Base-by-base conservation (phyloP, 2,797 vertebrate genomes). In the Sebastes matsubarae region DNA sequence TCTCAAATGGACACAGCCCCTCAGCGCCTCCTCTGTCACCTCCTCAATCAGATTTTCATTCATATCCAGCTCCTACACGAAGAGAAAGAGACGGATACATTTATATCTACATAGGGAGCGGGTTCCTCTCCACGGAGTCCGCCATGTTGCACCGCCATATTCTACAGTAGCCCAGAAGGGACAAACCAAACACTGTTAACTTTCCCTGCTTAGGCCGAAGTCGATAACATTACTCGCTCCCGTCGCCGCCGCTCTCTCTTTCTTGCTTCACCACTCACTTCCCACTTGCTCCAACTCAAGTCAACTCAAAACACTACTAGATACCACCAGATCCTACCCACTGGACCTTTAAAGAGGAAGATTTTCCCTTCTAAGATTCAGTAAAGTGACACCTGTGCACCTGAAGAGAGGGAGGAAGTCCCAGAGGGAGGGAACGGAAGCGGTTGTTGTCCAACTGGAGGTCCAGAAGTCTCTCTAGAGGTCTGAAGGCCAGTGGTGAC, bases 341-440 rank as follows among this genome's bases (percentile, higher is more conserved):
- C 42, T 46, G 42, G 42, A 46, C 42, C 16, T 18, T 46, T 12
- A 50, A 29, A 8, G 18, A 24, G 65, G 13, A 68, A 8, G 13
- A 36, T 22, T 34, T 30, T 24, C 3, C 8, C 22, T 1, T n/a
- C 5, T 18, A 70, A 1, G 20, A 18, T 36, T 32, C 5, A 52
- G 5, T 77, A 3, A 54, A 38, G 52, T 74, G 46, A 52, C 68
- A 46, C 9, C 5, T 55, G 61, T 80, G 91, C 81, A 97, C 96
- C 96, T 96, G 95, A 36, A 97, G 83, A 16, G 96, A 93, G 12
- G 86, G 36, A 8, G 97, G 96, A 36, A 97, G 93, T 46, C 96
- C 94, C 0, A 63, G 61, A 0, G 96, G 96, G 22, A 97, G 76
- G 29, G 88, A 93, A 4, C 82, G 88, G 72, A 98, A 96, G 4